Conservation (phyloP, 2,797 vertebrate genomes). For the Dromococcyx pavoninus region DNA sequence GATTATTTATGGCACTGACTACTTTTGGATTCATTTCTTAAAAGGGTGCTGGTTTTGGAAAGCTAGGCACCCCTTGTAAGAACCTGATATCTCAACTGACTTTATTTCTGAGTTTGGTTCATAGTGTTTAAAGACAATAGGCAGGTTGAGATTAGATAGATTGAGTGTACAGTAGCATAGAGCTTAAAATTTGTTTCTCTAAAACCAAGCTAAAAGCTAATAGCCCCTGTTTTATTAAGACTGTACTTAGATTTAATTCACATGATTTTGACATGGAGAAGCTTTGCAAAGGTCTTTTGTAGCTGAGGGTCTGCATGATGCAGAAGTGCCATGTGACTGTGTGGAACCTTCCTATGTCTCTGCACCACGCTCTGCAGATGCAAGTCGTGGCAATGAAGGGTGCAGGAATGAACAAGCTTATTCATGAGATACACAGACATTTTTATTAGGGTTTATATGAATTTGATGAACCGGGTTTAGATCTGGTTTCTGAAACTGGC, state of each 20-base stretch:
- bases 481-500: background rate
- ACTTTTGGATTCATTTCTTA: slow-evolving; percentile 15
- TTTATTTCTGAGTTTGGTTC: background rate
- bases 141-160: background rate
- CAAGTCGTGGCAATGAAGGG: background rate
- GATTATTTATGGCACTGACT: background rate
- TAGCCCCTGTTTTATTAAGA: background rate
- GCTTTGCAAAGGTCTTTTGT: background rate
- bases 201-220: background rate
- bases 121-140: background rate
- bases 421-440: background rate
- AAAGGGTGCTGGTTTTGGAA: background rate
- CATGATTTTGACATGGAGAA: background rate
- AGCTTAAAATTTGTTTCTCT: background rate
- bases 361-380: background rate
- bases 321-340: background rate
- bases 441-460: background rate
- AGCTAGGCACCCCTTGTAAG: background rate
- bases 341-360: background rate
- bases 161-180: background rate
- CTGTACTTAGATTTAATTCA: background rate
- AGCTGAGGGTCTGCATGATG: background rate
- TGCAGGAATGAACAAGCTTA: background rate
- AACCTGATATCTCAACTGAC: background rate
- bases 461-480: background rate